phyloP scores from a whole-genome alignment of 2,113 vertebrate species.

The Pangasianodon gigas region DNA sequence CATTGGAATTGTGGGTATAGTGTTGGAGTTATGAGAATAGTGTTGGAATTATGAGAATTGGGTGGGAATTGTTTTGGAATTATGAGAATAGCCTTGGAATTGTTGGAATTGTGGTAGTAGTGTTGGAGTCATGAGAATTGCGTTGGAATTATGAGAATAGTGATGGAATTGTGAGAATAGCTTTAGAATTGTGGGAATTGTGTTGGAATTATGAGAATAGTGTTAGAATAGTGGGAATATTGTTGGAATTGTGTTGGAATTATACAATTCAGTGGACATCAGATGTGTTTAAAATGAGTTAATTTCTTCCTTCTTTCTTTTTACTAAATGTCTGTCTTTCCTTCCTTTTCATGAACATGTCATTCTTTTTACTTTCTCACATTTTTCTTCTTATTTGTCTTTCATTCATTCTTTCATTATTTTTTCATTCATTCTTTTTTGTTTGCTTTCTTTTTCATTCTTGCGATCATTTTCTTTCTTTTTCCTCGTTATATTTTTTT shows the following conservation, averaged over 20 bases:
- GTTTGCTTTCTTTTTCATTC: neutral
- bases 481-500: neutral
- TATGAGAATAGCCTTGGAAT: too few species aligned
- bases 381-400: too few species aligned
- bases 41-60: too few species aligned
- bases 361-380: neutral
- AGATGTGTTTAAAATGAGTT: neutral
- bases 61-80: too few species aligned
- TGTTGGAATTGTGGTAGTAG: neutral
- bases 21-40: too few species aligned
- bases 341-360: too few species aligned
- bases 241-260: neutral
- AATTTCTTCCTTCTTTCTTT: neutral
- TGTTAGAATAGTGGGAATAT: neutral
- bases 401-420: too few species aligned
- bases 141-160: neutral
- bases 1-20: too few species aligned
- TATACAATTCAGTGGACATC: neutral
- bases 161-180: neutral
- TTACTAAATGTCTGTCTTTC: neutral
- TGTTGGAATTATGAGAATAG: neutral
- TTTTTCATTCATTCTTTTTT: too few species aligned
- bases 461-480: neutral
- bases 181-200: neutral
- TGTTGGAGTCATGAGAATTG: neutral